These are phyloP conservation scores for Melanotus villosus DNA, from an alignment of 2,888 invertebrate genomes.

Conservation along the genomic window DNA sequence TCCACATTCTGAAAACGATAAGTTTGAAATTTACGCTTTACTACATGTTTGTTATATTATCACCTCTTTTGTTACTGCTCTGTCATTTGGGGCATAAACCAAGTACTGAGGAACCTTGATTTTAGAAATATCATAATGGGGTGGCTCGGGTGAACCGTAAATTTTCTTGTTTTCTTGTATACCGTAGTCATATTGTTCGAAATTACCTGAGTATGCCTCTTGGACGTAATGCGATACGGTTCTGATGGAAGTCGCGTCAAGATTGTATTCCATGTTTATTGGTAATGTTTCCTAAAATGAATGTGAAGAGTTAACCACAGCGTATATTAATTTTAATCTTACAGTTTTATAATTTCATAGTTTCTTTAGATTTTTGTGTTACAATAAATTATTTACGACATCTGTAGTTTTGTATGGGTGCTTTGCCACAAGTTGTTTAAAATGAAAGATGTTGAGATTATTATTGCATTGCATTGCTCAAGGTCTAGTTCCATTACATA, in stretches of 20 bases:
- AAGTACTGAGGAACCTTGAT: constrained; percentile 74
- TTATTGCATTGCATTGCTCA: no score
- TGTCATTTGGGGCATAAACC: constrained; percentile 76
- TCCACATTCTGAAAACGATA: constrained; percentile 50
- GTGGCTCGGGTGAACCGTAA: constrained; percentile 71
- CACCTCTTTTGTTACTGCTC: constrained; percentile 73
- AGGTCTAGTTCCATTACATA: no score
- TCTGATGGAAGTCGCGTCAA: constrained; percentile 63
- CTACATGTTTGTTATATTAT: neutral
- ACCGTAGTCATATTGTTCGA: constrained; percentile 74
- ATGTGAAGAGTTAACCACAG: no score
- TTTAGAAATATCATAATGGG: constrained; percentile 73
- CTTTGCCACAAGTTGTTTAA: no score
- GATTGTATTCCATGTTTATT: constrained; percentile 61
- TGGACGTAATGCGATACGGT: constrained; percentile 61
- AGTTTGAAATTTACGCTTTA: constrained; percentile 57
- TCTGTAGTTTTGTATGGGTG: no score
- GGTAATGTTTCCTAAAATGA: constrained; percentile 62
- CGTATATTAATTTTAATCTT: no score
- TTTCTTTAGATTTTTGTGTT: no score
- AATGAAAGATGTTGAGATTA: no score
- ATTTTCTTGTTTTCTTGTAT: constrained; percentile 68
- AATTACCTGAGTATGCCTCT: constrained; percentile 61
- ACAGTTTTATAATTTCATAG: no score
- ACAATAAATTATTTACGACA: no score